Conservation (phyloP, 1,140 invertebrate genomes). For the Cyclina sinensis region DNA sequence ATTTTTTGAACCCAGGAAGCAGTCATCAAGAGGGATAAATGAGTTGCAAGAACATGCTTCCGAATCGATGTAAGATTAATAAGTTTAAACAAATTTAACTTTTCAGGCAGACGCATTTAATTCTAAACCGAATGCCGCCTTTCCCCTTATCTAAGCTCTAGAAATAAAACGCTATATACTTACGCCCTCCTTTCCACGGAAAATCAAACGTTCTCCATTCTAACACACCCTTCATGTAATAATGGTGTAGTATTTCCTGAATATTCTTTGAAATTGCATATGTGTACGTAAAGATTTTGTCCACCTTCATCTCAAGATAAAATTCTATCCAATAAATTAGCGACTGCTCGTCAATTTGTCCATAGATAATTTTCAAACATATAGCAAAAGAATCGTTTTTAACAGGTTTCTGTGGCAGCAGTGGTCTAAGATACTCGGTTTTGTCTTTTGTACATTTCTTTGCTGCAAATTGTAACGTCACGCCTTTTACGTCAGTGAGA, state of each 20-base stretch:
- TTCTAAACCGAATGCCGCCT: not conserved
- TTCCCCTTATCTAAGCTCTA: too few relatives aligned
- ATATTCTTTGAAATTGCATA: not conserved
- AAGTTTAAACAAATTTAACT: not conserved
- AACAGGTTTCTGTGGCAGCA: not conserved
- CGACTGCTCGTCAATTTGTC: not conserved
- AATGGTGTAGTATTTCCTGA: not conserved
- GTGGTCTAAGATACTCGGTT: not conserved
- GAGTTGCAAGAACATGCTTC: too few relatives aligned
- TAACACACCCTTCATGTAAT: conserved; percentile 4
- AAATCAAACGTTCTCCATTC: not conserved
- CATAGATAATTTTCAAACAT: conserved; percentile 40
- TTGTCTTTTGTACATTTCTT: not conserved
- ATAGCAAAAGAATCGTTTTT: conserved; percentile 19
- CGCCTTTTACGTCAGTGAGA: not conserved
- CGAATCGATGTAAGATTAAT: too few relatives aligned
- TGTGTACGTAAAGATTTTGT: conserved; percentile 31
- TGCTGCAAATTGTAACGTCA: not conserved
- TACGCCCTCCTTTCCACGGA: not conserved
- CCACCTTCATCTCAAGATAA: conserved; percentile 8
- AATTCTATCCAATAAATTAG: conserved; percentile 42
- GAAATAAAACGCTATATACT: too few relatives aligned
- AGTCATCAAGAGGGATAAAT: too few relatives aligned
- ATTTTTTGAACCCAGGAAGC: too few relatives aligned
- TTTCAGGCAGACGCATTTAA: not conserved